These are phyloP conservation scores for Oligia latruncula DNA, from an alignment of 2,888 invertebrate genomes.

Conservation along the genomic window DNA sequence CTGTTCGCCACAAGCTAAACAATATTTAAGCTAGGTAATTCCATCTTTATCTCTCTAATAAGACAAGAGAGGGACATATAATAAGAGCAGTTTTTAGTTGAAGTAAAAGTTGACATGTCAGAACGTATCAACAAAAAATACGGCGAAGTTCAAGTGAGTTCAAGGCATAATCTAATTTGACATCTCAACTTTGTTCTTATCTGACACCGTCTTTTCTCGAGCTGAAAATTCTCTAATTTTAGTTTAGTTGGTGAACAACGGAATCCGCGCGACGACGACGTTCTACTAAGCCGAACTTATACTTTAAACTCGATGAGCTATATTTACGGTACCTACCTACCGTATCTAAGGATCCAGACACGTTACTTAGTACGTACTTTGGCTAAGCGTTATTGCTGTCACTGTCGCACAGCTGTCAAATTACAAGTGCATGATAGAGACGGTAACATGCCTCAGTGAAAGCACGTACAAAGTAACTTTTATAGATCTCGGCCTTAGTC, in stretches of 20 bases:
- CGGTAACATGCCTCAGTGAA: neutral
- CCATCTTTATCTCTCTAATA: neutral
- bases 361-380: neutral
- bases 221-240: neutral
- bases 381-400: neutral
- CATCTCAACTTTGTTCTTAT: neutral
- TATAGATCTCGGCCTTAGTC: neutral
- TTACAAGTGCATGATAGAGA: neutral
- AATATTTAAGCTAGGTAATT: neutral
- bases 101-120: neutral
- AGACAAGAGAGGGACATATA: neutral
- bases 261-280: neutral
- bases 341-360: neutral
- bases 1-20: neutral
- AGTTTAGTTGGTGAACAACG: constrained; percentile 7
- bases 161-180: neutral
- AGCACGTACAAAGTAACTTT: neutral
- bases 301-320: neutral
- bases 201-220: neutral
- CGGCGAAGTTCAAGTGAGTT: neutral
- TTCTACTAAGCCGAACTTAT: constrained; percentile 4
- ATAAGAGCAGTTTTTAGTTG: neutral
- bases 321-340: neutral
- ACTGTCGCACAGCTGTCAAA: neutral
- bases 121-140: constrained; percentile 8